Base-by-base conservation (phyloP, 2,797 vertebrate species). In the Catharus ustulatus region DNA sequence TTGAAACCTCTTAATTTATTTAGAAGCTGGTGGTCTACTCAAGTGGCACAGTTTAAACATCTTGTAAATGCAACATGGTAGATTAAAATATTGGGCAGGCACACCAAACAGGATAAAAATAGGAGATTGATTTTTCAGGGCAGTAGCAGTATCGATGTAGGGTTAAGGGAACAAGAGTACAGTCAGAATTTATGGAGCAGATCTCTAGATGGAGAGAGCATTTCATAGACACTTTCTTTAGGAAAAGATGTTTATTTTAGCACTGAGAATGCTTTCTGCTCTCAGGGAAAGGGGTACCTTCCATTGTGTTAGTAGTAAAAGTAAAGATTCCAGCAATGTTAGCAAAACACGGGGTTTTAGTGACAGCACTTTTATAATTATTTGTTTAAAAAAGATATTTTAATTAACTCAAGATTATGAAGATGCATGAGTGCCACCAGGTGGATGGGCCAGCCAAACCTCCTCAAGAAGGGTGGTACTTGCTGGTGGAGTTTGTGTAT, bases 361-460 rank as follows among this genome's bases (percentile, higher is more conserved):
- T 15, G 40, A 24, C 51, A 42, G 13, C 4, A 10, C 4, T 45
- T 63, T 48, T 55, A 15, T 40, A 55, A 18, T 29, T 77, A 23
- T 40, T 58, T 87, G 21, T 52, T 75, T 11, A 0, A 19, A 51
- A 62, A 40, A 30, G 8, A 2, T 32, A 8, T 51, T 80, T 71
- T 64, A 74, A 67, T 89, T 89, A 85, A 43, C 10, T 79, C 6
- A 52, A 54, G 20, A 52, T 72, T 72, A 38, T 11, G 27, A 67
- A 88, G 78, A 84, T 64, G 32, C 58, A 0, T 68, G 90, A 85
- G 78, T 94, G 94, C 86, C 90, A 77, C 68, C 90, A 90, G 91
- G 89, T 92, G 89, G 90, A 77, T 59, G 64, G 93, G 89, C 64
- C 52, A 83, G 52, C 18, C 61, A 77, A 21, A 43, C 40, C 24